Percentiles rank a stretch among this genome's conserved stretches.
phyloP scores from a whole-genome alignment of 2,113 vertebrate species.

The Erythrocebus patas region DNA sequence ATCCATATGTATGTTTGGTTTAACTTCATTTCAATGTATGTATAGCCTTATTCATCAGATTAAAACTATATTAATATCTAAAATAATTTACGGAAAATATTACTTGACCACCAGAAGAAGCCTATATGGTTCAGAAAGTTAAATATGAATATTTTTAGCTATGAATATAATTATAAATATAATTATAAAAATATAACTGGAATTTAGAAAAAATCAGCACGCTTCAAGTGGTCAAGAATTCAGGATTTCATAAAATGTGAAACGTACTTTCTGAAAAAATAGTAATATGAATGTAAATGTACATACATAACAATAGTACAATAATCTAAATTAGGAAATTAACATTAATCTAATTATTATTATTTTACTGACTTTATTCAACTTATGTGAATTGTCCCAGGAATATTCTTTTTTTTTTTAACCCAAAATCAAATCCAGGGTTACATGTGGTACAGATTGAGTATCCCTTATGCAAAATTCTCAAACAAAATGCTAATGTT shows the following conservation, averaged over 20 bases:
- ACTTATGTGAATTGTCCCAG: neutral
- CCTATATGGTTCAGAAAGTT: neutral
- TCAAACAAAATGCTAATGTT: neutral
- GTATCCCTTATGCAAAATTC: neutral
- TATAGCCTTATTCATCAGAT: neutral
- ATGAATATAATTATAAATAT: neutral
- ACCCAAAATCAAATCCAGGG: neutral
- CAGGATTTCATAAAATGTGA: neutral
- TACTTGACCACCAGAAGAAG: neutral
- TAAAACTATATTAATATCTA: conserved; percentile 14
- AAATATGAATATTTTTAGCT: neutral
- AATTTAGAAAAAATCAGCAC: neutral
- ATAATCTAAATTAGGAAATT: neutral
- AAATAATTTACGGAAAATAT: neutral
- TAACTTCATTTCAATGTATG: neutral
- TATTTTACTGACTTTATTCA: neutral
- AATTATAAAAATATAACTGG: neutral
- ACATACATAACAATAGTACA: neutral
- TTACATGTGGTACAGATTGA: neutral
- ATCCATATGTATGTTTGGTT: neutral
- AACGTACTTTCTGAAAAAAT: neutral
- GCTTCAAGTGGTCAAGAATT: neutral
- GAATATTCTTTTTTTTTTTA: neutral
- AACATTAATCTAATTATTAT: neutral
- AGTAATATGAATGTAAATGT: neutral